A percentile compares a stretch with the other conserved stretches of the same genome.
Conservation (phyloP, 2,888 invertebrate genomes). For the Oscheius sp. region DNA sequence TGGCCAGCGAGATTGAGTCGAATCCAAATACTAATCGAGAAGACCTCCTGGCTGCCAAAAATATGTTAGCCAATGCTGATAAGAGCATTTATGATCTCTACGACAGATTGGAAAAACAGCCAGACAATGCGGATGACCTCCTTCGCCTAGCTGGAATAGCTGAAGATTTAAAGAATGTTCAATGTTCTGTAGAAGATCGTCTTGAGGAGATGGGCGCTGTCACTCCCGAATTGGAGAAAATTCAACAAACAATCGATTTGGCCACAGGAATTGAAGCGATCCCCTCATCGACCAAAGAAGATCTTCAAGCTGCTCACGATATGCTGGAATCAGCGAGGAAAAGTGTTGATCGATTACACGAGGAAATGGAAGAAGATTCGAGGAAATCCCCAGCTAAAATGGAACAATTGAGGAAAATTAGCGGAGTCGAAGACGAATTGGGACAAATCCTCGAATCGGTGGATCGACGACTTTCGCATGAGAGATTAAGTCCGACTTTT, state of each 20-base stretch:
- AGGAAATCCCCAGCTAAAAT: background rate
- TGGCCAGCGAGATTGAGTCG: slow-evolving; percentile 15
- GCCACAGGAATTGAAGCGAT: slow-evolving; percentile 18
- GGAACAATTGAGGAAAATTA: background rate
- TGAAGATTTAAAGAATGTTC: slow-evolving; percentile 17
- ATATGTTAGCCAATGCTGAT: slow-evolving; percentile 2
- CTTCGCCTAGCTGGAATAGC: background rate
- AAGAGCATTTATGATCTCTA: slow-evolving; percentile 7
- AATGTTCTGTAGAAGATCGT: slow-evolving; percentile 4
- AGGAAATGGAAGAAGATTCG: background rate
- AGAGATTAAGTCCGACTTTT: background rate
- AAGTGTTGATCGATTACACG: slow-evolving; percentile 6
- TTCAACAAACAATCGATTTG: slow-evolving; percentile 23
- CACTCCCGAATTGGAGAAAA: slow-evolving; percentile 12
- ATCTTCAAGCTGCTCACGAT: slow-evolving; percentile 24
- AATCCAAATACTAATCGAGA: background rate
- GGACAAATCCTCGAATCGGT: background rate
- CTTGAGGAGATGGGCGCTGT: background rate
- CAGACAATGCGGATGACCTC: slow-evolving; percentile 6
- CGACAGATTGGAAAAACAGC: background rate
- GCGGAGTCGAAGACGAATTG: slow-evolving; percentile 11
- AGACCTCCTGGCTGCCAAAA: slow-evolving; percentile 3
- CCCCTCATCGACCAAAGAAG: slow-evolving; percentile 10
- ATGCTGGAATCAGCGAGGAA: slow-evolving; percentile 13
- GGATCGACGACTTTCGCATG: slow-evolving; percentile 7